A percentile compares a stretch with the other conserved stretches of the same genome.
These are phyloP conservation scores for Patagioenas fasciata DNA, from an alignment of 2,113 vertebrate species.

Conservation along the genomic window DNA sequence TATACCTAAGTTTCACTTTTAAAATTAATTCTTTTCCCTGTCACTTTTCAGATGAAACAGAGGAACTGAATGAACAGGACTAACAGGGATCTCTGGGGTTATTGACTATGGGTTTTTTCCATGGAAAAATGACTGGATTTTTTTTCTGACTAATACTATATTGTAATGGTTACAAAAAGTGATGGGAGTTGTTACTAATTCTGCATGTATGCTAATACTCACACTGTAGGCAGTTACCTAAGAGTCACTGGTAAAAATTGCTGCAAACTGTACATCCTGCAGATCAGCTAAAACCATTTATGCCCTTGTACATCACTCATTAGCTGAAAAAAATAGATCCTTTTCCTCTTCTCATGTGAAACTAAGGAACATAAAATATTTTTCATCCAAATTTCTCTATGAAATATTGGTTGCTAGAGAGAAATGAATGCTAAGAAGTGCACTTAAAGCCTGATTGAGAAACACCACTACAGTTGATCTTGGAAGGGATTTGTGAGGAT, in stretches of 20 bases:
- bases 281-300: not conserved
- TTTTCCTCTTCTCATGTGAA: not conserved
- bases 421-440: not conserved
- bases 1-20: not conserved
- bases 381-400: not conserved
- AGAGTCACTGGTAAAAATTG: not conserved
- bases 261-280: not conserved
- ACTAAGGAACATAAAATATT: not conserved
- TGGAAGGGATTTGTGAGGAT: not conserved
- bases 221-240: not conserved
- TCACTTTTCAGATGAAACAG: not conserved
- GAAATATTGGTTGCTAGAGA: not conserved
- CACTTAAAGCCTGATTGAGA: not conserved
- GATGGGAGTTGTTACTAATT: not conserved
- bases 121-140: not conserved
- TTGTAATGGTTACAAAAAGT: not conserved
- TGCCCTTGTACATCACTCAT: not conserved
- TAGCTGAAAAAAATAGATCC: not conserved
- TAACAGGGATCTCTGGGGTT: not conserved
- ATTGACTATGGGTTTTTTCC: not conserved
- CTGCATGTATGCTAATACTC: not conserved
- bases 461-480: not conserved
- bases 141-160: not conserved
- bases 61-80: not conserved
- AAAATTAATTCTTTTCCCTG: not conserved